phyloP scores from a whole-genome alignment of 1,140 invertebrate species.

The Triops longicaudatus region DNA sequence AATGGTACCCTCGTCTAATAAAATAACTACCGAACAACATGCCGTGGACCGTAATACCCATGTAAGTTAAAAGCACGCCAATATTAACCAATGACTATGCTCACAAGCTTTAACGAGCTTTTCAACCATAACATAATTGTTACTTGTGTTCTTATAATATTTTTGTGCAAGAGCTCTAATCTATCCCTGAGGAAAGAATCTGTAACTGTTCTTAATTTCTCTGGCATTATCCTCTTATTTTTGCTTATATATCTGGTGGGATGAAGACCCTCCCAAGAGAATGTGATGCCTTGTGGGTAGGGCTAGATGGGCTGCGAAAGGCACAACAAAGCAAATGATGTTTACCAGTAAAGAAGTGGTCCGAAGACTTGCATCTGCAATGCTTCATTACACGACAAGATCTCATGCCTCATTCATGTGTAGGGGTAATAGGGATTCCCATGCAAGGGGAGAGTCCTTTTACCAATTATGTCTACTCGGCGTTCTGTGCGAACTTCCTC shows the following conservation, averaged over 20 bases:
- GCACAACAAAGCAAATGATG: neutral
- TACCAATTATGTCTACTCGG: neutral
- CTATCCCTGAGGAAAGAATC: neutral
- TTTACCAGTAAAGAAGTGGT: neutral
- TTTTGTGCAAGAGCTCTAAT: too few species aligned
- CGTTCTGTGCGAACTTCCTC: neutral
- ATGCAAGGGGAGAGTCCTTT: neutral
- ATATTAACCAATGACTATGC: too few species aligned
- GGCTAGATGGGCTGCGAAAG: neutral
- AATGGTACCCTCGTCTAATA: neutral
- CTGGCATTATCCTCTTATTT: neutral
- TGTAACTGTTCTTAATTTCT: neutral
- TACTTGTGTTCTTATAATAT: too few species aligned
- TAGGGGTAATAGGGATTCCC: neutral
- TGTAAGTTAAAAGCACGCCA: too few species aligned
- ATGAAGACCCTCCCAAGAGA: neutral
- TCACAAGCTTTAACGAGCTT: too few species aligned
- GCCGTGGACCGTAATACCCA: too few species aligned
- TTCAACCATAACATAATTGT: too few species aligned
- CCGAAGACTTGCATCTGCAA: neutral
- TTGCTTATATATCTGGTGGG: neutral
- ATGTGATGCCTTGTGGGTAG: neutral
- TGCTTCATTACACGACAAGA: neutral
- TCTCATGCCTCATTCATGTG: conserved; percentile 6
- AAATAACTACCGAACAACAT: neutral